phyloP scores from a whole-genome alignment of 2,888 invertebrate genomes.

The Dicyrtomina minuta region DNA sequence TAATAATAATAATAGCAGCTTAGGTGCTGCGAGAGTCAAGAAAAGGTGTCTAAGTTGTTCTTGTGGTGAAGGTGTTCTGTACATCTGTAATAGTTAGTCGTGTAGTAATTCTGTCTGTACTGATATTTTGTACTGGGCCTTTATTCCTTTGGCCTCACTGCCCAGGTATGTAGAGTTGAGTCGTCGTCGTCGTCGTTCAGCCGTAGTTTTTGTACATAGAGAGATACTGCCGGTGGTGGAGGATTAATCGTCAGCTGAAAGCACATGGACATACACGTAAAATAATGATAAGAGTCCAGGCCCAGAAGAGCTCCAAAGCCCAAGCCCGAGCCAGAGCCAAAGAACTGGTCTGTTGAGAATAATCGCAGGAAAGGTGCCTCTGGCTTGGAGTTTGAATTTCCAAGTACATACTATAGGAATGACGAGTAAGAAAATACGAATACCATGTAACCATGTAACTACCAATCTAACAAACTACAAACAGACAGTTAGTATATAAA shows the following conservation, averaged over 20 bases:
- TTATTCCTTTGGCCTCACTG: neutral
- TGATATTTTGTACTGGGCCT: neutral
- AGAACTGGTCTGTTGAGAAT: constrained; percentile 20
- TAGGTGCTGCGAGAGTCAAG: constrained; percentile 16
- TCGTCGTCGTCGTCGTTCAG: too few relatives aligned
- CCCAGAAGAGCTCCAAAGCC: neutral
- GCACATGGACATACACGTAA: neutral
- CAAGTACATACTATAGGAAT: neutral
- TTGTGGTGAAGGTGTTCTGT: constrained; percentile 8
- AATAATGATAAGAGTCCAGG: neutral
- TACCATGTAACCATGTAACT: neutral
- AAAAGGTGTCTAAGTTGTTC: constrained; percentile 25
- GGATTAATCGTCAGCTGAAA: too few relatives aligned
- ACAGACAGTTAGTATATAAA: neutral
- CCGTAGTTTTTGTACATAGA: too few relatives aligned
- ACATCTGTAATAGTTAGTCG: neutral
- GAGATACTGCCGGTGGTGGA: too few relatives aligned
- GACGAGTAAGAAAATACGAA: neutral
- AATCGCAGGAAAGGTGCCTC: constrained; percentile 17
- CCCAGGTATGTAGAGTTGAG: neutral
- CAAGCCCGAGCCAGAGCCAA: neutral
- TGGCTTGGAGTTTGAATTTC: neutral
- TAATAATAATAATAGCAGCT: constrained; percentile 20
- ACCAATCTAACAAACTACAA: neutral
- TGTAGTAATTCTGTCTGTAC: neutral